Conservation (phyloP, 2,888 invertebrate species). For the Platycheirus rosarum region DNA sequence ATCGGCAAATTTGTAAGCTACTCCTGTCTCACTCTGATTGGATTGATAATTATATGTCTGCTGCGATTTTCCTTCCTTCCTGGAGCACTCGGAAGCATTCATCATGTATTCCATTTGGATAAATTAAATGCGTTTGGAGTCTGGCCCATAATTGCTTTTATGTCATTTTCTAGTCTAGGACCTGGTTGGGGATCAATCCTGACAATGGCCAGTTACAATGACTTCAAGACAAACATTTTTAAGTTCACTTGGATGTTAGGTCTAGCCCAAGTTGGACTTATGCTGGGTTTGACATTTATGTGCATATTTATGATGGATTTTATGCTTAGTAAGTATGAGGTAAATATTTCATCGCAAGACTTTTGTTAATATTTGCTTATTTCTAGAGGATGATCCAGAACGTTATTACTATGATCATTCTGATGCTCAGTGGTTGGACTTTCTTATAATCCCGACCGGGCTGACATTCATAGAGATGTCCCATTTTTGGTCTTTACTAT, state of each 20-base stretch:
- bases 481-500: slow-evolving; percentile 89
- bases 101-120: not conserved
- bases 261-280: slow-evolving; percentile 76
- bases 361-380: too few species aligned
- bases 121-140: not conserved
- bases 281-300: slow-evolving; percentile 83
- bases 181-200: slow-evolving; percentile 65
- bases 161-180: slow-evolving; percentile 50
- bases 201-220: slow-evolving; percentile 76
- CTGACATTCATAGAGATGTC: slow-evolving; percentile 81
- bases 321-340: slow-evolving; percentile 59
- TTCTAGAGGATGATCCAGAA: not conserved
- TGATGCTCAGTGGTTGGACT: slow-evolving; percentile 32
- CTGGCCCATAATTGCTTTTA: slow-evolving; percentile 54
- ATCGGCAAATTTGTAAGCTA: slow-evolving; percentile 79
- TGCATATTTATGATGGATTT: slow-evolving; percentile 78
- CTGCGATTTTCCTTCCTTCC: slow-evolving; percentile 56
- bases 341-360: too few species aligned
- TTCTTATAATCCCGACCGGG: slow-evolving; percentile 21
- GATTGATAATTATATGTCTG: slow-evolving; percentile 74
- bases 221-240: slow-evolving; percentile 88
- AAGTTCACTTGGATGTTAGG: slow-evolving; percentile 78
- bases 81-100: slow-evolving; percentile 13
- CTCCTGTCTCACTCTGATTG: slow-evolving; percentile 76
- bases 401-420: not conserved